Conservation (phyloP, 2,888 invertebrate genomes). For the Platycnemis pennipes region DNA sequence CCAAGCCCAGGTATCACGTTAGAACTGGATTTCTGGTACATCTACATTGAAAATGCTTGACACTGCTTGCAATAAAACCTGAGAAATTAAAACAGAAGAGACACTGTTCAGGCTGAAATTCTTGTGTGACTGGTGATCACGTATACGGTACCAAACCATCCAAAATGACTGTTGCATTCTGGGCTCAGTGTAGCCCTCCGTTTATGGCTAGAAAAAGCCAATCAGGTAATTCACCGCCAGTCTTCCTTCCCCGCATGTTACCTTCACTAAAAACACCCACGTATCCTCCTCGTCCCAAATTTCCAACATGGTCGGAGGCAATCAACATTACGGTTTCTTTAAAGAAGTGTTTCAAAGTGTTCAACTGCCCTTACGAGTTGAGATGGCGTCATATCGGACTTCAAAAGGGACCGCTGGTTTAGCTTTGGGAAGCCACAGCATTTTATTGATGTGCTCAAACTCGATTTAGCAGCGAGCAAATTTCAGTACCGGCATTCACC, state of each 20-base stretch:
- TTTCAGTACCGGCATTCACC: too few relatives aligned
- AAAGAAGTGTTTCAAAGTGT: neutral
- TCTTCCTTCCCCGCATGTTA: neutral
- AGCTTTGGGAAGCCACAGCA: too few relatives aligned
- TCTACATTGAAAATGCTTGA: too few relatives aligned
- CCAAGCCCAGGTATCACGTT: too few relatives aligned
- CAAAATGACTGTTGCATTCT: neutral
- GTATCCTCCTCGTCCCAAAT: neutral
- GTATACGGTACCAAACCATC: neutral
- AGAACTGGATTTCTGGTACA: too few relatives aligned
- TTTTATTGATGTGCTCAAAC: too few relatives aligned
- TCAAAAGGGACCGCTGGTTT: too few relatives aligned
- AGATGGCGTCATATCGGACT: neutral
- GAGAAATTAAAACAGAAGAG: too few relatives aligned
- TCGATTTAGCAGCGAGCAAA: too few relatives aligned
- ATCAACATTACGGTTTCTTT: neutral
- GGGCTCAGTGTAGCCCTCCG: neutral
- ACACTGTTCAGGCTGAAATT: too few relatives aligned
- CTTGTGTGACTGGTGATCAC: too few relatives aligned
- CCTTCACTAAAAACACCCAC: neutral
- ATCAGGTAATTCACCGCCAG: neutral
- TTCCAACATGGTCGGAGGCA: neutral
- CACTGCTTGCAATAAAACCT: too few relatives aligned
- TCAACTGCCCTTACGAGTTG: neutral
- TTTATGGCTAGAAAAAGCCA: neutral